Conservation (phyloP, 2,797 vertebrate genomes). For the Argentina silus region DNA sequence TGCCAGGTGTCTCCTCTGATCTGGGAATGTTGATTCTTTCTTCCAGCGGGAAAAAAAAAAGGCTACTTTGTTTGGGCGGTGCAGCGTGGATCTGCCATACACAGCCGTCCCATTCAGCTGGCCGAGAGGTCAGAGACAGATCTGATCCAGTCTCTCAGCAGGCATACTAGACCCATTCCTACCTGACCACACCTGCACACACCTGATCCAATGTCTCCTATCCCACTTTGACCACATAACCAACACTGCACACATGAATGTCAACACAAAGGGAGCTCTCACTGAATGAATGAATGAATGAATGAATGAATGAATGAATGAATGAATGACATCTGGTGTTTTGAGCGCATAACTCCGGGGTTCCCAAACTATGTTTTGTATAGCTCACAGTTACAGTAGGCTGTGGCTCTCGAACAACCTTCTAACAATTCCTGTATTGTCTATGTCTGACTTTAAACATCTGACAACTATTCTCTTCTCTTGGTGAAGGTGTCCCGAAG, state of each 20-base stretch:
- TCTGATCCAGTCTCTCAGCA: not conserved
- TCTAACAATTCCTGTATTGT: no score
- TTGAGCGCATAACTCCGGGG: no score
- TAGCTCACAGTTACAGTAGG: no score
- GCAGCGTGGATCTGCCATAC: slow-evolving; percentile 54
- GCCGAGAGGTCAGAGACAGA: slow-evolving; percentile 29
- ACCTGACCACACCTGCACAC: slow-evolving; percentile 4
- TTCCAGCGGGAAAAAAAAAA: slow-evolving; percentile 60
- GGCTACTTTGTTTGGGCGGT: slow-evolving; percentile 56
- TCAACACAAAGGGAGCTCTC: not conserved
- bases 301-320: not conserved
- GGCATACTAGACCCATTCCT: not conserved
- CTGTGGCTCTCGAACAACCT: no score
- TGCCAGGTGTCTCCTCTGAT: slow-evolving; percentile 75
- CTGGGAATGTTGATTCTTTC: slow-evolving; percentile 61
- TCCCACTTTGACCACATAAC: not conserved
- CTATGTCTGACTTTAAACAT: no score
- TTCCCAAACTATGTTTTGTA: no score
- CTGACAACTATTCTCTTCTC: slow-evolving; percentile 2
- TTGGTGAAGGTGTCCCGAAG: slow-evolving; percentile 67
- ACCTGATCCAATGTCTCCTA: not conserved
- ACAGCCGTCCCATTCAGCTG: slow-evolving; percentile 50
- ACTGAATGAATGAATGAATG: not conserved
- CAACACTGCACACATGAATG: not conserved
- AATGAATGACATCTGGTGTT: no score